Base-by-base conservation (phyloP, 2,888 invertebrate genomes). In the Orthonevra nobilis region DNA sequence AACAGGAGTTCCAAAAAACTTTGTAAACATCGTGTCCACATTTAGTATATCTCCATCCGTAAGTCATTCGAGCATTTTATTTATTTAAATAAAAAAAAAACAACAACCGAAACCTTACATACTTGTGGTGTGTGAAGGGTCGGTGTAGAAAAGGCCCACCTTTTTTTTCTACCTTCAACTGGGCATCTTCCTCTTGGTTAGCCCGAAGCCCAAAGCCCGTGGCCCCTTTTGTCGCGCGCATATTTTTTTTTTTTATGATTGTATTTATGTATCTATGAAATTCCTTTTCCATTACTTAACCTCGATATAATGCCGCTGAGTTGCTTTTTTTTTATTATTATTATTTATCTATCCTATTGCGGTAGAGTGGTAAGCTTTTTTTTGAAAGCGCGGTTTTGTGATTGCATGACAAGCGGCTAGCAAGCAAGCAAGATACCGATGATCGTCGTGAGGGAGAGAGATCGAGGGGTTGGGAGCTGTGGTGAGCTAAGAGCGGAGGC, bases 221-320 rank as follows among this genome's bases (percentile, higher is more conserved):
- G 28, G 30, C 9, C 42, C 63, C 44, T 44, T 48, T 48, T 40
- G 56, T 40, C 23, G 56, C 68, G 46, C 12, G 23, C n/a, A 2
- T 50, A 30, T 15, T 34, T 17, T 54, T 74, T 17, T 32, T 38
- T 34, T 50, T 30, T 32, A 60, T 38, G 30, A 10, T 14, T 50
- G 36, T 46, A 23, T 44, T 44, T 58, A 23, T 58, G 38, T 58
- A 44, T 58, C 64, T 72, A 48, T 60, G 73, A 60, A 79, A 79
- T 79, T 79, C 79, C 79, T 79, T 79, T 79, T 73, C 73, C 48
- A 79, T 79, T 79, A 79, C 79, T 79, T 79, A 79, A 73, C 79
- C 79, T 68, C 79, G 61, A 73, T 79, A 68, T 30, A 58, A 58
- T 44, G 60, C 30, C 46, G n/a, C n/a, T 34, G 32, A 26, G n/a